A percentile compares a stretch with the other conserved stretches of the same genome.
phyloP scores from a whole-genome alignment of 2,888 invertebrate species.

The Syrphus vitripennis region DNA sequence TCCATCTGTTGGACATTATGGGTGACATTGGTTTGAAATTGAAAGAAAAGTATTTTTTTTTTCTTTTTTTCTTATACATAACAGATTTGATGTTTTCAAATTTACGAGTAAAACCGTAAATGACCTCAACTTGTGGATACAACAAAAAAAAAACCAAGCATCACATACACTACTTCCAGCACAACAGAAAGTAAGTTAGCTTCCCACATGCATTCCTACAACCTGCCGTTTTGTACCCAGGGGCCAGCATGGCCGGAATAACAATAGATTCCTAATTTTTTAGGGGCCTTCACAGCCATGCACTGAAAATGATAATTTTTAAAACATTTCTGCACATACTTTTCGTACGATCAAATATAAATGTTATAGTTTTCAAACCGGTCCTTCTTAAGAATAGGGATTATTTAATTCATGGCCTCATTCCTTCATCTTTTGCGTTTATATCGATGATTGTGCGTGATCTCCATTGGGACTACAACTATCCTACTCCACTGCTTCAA shows the following conservation, averaged over 20 bases:
- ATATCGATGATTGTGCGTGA: too few species aligned
- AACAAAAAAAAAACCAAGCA: background rate
- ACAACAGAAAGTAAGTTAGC: background rate
- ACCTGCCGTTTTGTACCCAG: slow-evolving; percentile 39
- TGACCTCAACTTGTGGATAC: slow-evolving; percentile 66
- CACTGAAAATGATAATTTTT: too few species aligned
- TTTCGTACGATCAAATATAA: too few species aligned
- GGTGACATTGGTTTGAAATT: background rate
- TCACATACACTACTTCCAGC: background rate
- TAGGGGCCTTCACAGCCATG: background rate
- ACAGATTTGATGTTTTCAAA: slow-evolving; percentile 27
- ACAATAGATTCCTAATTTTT: background rate
- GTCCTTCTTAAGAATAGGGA: too few species aligned
- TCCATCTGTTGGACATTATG: slow-evolving; percentile 4
- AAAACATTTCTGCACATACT: too few species aligned
- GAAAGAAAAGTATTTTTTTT: background rate
- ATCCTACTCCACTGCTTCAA: too few species aligned
- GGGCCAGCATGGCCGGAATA: background rate
- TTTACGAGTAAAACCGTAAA: slow-evolving; percentile 67
- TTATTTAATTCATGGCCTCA: too few species aligned
- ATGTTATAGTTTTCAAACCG: too few species aligned
- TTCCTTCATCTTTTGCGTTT: too few species aligned
- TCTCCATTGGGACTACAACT: too few species aligned
- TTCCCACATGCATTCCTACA: slow-evolving; percentile 38
- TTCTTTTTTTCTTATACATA: background rate